Conservation (phyloP, 1,140 invertebrate genomes). For the Harpegnathos saltator region DNA sequence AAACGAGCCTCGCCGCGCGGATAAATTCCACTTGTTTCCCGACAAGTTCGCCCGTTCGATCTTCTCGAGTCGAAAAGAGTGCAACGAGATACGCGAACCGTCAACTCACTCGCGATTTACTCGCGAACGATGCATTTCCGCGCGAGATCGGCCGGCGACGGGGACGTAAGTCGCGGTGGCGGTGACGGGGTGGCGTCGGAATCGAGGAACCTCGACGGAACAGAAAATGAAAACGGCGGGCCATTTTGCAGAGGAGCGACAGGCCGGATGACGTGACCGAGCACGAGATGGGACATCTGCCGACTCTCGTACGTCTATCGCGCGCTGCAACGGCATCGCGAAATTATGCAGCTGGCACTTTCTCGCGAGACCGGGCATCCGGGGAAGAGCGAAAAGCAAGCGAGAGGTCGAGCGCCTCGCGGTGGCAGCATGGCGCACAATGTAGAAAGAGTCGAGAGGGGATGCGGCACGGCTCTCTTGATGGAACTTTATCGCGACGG, state of each 20-base stretch:
- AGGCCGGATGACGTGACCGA: constrained; percentile 53
- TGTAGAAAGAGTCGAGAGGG: constrained; percentile 50
- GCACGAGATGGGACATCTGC: constrained; percentile 58
- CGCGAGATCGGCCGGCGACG: too few species aligned
- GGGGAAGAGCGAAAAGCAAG: constrained; percentile 7
- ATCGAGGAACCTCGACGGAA: constrained; percentile 44
- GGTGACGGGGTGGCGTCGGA: too few species aligned
- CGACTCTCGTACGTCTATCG: constrained; percentile 55
- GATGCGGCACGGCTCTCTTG: constrained; percentile 29
- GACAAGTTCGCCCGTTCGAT: too few species aligned
- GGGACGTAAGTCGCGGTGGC: too few species aligned
- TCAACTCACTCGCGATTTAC: too few species aligned
- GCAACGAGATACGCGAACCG: too few species aligned
- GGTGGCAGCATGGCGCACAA: constrained; percentile 43
- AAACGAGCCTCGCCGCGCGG: too few species aligned
- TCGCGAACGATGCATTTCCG: too few species aligned
- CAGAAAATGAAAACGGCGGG: constrained; percentile 47
- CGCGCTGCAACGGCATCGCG: constrained; percentile 40
- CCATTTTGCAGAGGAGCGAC: constrained; percentile 52
- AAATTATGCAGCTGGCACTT: constrained; percentile 67
- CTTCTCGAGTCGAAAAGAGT: too few species aligned
- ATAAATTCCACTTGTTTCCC: too few species aligned
- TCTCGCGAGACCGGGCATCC: constrained; percentile 15
- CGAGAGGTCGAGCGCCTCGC: too few species aligned
- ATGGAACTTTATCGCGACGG: constrained; percentile 58